Base-by-base conservation (phyloP, 2,113 vertebrate species). In the Eurypyga helias region DNA sequence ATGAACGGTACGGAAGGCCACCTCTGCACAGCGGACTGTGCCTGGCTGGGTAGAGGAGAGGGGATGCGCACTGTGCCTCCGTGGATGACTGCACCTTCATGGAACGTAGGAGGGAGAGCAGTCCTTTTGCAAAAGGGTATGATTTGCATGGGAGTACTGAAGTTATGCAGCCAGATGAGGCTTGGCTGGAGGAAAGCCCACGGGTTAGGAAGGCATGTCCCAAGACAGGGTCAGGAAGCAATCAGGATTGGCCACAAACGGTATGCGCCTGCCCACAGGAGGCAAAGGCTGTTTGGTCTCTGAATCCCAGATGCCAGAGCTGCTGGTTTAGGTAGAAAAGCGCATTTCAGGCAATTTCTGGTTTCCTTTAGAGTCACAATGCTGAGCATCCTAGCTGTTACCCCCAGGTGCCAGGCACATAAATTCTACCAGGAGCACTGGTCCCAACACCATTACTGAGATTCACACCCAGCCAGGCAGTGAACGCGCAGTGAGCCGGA, bases 401-500 rank as follows among this genome's bases (percentile, higher is more conserved):
- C 10, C 10, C n/a, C 9, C 4, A 11, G 13, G 29, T 8, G 9
- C 62, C 73, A 16, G 17, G 19, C 31, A 4, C 52, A 13, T 24
- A 1, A 23, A 25, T 18, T 34, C 20, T 33, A 3, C 13, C 31
- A 7, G 52, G 52, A 67, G 11, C 9, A 19, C 5, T 0, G 1
- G 29, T 51, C 17, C 49, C 49, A 58, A 6, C 13, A 9, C 13
- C 14, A 6, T 12, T 17, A 3, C 34, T 12, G 34, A n/a, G 52
- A 21, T 29, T 58, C 31, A 7, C 2, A 5, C 4, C 25, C n/a
- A 29, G 26, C 33, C 13, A 9, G 18, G 36, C 45, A 43, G 71
- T 1, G 62, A n/a, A 16, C 18, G 26, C 0, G 64, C 8, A 0
- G 25, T 7, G 43, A 80, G 16, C 46, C 0, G 0, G 16, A 38